Base-by-base conservation (phyloP, 2,113 vertebrate species). In the Caranx melampygus region DNA sequence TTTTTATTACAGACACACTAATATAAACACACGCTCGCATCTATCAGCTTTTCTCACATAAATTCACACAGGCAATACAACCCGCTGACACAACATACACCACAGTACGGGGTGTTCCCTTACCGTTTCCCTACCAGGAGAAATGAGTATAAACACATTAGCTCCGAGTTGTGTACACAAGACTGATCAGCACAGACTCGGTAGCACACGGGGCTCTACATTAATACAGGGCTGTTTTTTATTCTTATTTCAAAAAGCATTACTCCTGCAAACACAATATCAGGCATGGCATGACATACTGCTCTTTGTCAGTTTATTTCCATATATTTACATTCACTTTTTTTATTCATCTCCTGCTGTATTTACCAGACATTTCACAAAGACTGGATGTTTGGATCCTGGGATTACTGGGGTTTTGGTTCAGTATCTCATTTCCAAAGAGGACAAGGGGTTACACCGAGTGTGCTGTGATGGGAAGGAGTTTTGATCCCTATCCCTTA, bases 291-390 rank as follows among this genome's bases (percentile, higher is more conserved):
- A 80, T 81, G 70, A 82, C 61, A 80, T 42, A 69, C 69, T 82
- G 79, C 68, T 78, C 71, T 75, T 78, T 74, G 20, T 61, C 60
- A 78, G 66, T 71, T 68, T 67, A 75, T 85, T 89, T 88, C 62
- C 85, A 88, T 90, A 81, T 80, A 82, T 87, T 87, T 81, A 63
- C 72, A 76, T 82, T 54, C 20, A 57, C 40, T 42, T 20, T 78
- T 80, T 82, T 45, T 52, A 69, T 79, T 71, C 57, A 81, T 76
- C 68, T 83, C 37, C 64, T 3, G 5, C 12, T 64, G 65, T 79
- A 72, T 87, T 66, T 84, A 78, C n/a, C 60, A 78, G 59, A 58
- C 74, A 66, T 84, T 84, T 65, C 42, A 70, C 14, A 61, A 44
- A 71, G 33, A 82, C 52, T 60, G 40, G n/a, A 34, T 63, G n/a